Conservation (phyloP, 2,113 vertebrate genomes). For the Chaetodon auriga region DNA sequence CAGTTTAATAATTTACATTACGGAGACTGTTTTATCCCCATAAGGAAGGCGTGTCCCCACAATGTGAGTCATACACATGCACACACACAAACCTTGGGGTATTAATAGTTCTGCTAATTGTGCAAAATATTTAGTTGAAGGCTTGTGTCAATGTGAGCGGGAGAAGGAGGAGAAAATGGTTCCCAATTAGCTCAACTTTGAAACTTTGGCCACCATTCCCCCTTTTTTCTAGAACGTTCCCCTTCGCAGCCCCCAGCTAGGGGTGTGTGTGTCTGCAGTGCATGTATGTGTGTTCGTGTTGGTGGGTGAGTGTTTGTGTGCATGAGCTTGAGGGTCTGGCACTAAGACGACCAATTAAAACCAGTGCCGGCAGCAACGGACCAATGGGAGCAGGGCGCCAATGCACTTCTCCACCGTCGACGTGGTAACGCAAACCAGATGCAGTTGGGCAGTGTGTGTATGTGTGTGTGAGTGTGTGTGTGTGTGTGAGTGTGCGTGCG, state of each 20-base stretch:
- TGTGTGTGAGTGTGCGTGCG: constrained; percentile 32
- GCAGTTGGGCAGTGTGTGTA: constrained; percentile 55
- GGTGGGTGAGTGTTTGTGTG: constrained; percentile 14
- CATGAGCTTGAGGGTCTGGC: constrained; percentile 78
- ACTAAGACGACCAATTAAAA: constrained; percentile 79
- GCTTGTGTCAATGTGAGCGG: constrained; percentile 27
- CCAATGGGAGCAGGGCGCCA: constrained; percentile 77
- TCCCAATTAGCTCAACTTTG: constrained; percentile 75
- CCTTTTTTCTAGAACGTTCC: constrained; percentile 50
- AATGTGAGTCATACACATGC: background rate
- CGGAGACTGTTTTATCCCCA: no score
- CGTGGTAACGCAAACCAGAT: constrained; percentile 81
- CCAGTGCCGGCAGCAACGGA: constrained; percentile 75
- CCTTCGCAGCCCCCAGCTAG: constrained; percentile 55
- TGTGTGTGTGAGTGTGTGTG: constrained; percentile 41
- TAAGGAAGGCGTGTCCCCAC: no score
- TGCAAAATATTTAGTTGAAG: constrained; percentile 41
- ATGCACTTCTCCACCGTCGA: constrained; percentile 76
- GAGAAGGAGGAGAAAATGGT: constrained; percentile 55
- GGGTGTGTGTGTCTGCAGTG: constrained; percentile 40
- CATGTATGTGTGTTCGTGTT: constrained; percentile 39
- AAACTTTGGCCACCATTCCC: constrained; percentile 69
- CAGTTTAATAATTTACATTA: no score
- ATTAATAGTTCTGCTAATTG: constrained; percentile 64
- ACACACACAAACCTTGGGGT: constrained; percentile 24